Evolutionary conservation across 2,797 vertebrate species (phyloP).

Genomic region (Columba guinea): DNA sequence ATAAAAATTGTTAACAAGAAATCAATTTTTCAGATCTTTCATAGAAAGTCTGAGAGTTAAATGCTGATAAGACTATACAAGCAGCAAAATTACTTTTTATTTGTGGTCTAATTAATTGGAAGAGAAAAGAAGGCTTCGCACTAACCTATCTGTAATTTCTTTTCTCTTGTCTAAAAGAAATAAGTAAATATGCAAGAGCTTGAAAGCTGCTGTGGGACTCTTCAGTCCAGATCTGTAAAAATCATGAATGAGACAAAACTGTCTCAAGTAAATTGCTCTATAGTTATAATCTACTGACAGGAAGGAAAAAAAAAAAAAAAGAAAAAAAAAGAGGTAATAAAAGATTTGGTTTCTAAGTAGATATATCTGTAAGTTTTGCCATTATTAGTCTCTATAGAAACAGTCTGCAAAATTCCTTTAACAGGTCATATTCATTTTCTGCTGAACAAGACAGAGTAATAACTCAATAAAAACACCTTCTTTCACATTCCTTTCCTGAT

Average conservation of each 20-base stretch:
- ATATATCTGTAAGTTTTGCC: slow-evolving; percentile 46
- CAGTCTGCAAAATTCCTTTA: slow-evolving; percentile 67
- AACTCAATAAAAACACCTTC: slow-evolving; percentile 69
- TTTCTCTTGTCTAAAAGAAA: not conserved
- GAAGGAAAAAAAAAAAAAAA: not conserved
- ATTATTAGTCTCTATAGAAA: slow-evolving; percentile 72
- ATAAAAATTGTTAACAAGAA: not conserved
- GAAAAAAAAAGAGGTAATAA: not conserved
- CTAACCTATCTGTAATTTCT: not conserved
- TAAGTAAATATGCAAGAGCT: slow-evolving; percentile 6
- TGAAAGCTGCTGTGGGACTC: not conserved
- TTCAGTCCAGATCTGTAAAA: slow-evolving; percentile 1
- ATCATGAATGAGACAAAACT: slow-evolving; percentile 25
- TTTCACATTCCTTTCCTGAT: slow-evolving; percentile 64
- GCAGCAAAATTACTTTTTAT: not conserved
- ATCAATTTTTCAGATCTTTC: not conserved
- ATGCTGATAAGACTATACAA: not conserved
- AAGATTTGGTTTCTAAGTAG: slow-evolving; percentile 60
- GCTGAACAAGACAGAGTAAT: slow-evolving; percentile 73
- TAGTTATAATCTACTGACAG: not conserved
- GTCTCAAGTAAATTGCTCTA: slow-evolving; percentile 29
- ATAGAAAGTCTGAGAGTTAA: not conserved
- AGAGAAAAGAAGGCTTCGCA: not conserved
- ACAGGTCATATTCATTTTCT: slow-evolving; percentile 70
- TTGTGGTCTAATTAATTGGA: slow-evolving; percentile 15